These are phyloP conservation scores for Lycaena phlaeas DNA, from an alignment of 2,888 invertebrate genomes.

Conservation along the genomic window DNA sequence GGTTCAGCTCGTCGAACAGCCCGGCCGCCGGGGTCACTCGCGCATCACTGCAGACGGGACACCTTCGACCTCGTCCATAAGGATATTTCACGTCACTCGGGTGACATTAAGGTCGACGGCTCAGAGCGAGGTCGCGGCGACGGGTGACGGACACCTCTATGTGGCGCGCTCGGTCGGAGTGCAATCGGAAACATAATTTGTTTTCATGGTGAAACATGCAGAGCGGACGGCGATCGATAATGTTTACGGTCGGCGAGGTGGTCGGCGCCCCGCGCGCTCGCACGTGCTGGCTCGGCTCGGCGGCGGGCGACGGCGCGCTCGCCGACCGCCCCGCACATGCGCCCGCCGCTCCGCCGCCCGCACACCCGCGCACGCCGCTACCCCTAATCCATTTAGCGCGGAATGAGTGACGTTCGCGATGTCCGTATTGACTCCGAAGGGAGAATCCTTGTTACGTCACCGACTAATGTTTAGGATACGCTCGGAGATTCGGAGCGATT, in stretches of 20 bases:
- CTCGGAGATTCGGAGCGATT: no score
- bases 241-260: slow-evolving; percentile 17
- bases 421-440: not conserved
- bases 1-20: no score
- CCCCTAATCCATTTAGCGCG: slow-evolving; percentile 5
- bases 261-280: slow-evolving; percentile 9
- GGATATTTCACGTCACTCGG: not conserved
- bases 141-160: slow-evolving; percentile 11
- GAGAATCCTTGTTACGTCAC: not conserved
- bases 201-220: slow-evolving; percentile 17
- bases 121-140: slow-evolving; percentile 15
- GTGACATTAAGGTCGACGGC: slow-evolving; percentile 10
- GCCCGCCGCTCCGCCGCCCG: not conserved
- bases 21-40: no score
- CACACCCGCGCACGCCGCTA: slow-evolving; percentile 15
- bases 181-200: slow-evolving; percentile 15
- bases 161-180: slow-evolving; percentile 9
- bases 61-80: no score
- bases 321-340: slow-evolving; percentile 23
- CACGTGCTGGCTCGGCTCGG: no score
- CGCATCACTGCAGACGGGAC: no score
- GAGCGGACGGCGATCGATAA: slow-evolving; percentile 19
- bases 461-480: not conserved
- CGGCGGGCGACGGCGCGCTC: slow-evolving; percentile 15
- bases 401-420: slow-evolving; percentile 4